These are phyloP conservation scores for Nyctibius grandis DNA, from an alignment of 2,797 vertebrate genomes.

Conservation along the genomic window DNA sequence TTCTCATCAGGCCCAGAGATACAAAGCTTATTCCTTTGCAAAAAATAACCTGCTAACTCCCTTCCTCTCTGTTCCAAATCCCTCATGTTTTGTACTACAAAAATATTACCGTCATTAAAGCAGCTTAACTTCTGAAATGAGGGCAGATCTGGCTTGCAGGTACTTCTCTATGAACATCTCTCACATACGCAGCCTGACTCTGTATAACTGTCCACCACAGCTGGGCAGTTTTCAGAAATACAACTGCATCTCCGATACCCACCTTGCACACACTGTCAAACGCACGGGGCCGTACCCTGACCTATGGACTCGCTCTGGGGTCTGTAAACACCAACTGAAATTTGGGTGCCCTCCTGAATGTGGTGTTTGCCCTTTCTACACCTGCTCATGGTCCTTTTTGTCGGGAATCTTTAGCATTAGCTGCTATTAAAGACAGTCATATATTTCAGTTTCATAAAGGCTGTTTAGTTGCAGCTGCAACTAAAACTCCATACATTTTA, in stretches of 20 bases:
- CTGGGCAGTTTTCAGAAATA: background rate
- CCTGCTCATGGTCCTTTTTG: background rate
- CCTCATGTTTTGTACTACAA: background rate
- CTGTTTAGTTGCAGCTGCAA: background rate
- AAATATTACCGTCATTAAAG: background rate
- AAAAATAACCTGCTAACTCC: background rate
- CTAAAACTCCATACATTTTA: background rate
- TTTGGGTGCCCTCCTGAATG: background rate
- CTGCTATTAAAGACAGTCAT: background rate
- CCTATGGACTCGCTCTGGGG: background rate
- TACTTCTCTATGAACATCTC: background rate
- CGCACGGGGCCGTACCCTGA: background rate
- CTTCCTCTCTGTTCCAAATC: background rate
- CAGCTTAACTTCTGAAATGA: background rate
- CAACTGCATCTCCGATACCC: background rate
- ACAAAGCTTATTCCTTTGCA: background rate
- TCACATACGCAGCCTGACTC: background rate
- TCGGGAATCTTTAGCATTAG: background rate
- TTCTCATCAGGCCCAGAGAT: background rate
- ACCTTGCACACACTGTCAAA: background rate
- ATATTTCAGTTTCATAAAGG: background rate
- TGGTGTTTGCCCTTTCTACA: background rate
- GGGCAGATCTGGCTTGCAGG: background rate
- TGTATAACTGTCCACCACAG: background rate
- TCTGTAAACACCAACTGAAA: background rate